Conservation (phyloP, 2,888 invertebrate species). For the Bombylius major region DNA sequence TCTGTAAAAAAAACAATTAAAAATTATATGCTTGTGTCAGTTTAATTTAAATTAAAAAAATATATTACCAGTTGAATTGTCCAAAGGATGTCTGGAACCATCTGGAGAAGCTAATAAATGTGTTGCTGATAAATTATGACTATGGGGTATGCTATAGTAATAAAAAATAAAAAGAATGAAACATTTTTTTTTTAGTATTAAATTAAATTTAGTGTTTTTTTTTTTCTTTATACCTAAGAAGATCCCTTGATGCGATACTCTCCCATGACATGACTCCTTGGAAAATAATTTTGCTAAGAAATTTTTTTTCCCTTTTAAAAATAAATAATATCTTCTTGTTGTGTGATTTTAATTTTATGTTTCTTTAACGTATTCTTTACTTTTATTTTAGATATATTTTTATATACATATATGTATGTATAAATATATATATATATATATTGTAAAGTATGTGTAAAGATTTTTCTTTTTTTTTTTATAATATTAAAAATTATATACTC, state of each 20-base stretch:
- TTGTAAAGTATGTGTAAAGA: no score
- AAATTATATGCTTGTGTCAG: neutral
- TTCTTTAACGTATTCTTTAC: no score
- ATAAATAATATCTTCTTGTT: neutral
- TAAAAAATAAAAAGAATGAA: neutral
- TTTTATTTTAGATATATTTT: no score
- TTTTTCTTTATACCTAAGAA: conserved; percentile 54
- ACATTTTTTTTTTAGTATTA: neutral
- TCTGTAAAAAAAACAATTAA: conserved; percentile 16
- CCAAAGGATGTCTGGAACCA: conserved; percentile 63
- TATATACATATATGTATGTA: no score
- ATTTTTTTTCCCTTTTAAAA: neutral
- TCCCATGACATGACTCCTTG: conserved; percentile 65
- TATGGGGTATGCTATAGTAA: conserved; percentile 51
- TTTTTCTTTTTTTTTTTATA: no score
- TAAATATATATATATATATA: no score
- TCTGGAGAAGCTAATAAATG: conserved; percentile 71
- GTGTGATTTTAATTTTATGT: neutral
- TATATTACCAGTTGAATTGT: conserved; percentile 47
- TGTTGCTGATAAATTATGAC: conserved; percentile 74
- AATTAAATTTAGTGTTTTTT: no score
- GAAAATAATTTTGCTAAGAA: conserved; percentile 9
- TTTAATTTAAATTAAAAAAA: neutral
- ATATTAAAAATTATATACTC: no score
- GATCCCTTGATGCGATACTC: conserved; percentile 69